These are phyloP conservation scores for Crotalus helleri DNA, from an alignment of 2,113 vertebrate genomes.

Conservation along the genomic window DNA sequence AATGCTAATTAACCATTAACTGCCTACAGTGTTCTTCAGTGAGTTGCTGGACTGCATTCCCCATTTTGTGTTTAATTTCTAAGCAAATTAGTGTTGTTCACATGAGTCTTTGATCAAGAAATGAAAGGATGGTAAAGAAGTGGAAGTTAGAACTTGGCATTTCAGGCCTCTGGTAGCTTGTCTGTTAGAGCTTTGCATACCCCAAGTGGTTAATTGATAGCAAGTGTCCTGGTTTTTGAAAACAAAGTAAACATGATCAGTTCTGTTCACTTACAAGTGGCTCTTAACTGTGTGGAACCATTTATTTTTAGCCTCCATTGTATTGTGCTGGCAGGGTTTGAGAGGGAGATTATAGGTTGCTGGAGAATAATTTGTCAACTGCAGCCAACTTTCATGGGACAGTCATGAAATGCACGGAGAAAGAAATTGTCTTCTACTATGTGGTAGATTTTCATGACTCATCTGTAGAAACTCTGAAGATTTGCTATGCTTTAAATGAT, in stretches of 20 bases:
- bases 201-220: conserved; percentile 51
- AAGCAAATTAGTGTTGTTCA: conserved; percentile 36
- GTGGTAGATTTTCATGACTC: conserved; percentile 40
- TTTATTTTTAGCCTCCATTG: conserved; percentile 53
- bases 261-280: conserved; percentile 55
- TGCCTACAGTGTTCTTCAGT: conserved; percentile 37
- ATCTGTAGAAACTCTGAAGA: conserved; percentile 29
- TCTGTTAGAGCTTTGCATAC: conserved; percentile 19
- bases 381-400: conserved; percentile 29
- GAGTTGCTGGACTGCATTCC: conserved; percentile 36
- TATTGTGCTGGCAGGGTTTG: conserved; percentile 33
- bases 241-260: conserved; percentile 44
- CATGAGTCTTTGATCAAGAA: conserved; percentile 52
- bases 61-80: conserved; percentile 51
- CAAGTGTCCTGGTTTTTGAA: conserved; percentile 57
- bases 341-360: conserved; percentile 32
- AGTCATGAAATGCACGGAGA: conserved; percentile 34
- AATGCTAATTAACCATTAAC: conserved; percentile 51
- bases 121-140: conserved; percentile 34
- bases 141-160: conserved; percentile 45
- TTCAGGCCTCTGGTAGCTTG: conserved; percentile 33
- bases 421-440: conserved; percentile 15
- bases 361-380: conserved; percentile 41
- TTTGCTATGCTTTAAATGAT: conserved; percentile 52
- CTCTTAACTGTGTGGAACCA: conserved; percentile 15